A percentile compares a stretch with the other conserved stretches of the same genome.
These are phyloP conservation scores for Parotia lawesii DNA, from an alignment of 2,113 vertebrate species.

Conservation along the genomic window DNA sequence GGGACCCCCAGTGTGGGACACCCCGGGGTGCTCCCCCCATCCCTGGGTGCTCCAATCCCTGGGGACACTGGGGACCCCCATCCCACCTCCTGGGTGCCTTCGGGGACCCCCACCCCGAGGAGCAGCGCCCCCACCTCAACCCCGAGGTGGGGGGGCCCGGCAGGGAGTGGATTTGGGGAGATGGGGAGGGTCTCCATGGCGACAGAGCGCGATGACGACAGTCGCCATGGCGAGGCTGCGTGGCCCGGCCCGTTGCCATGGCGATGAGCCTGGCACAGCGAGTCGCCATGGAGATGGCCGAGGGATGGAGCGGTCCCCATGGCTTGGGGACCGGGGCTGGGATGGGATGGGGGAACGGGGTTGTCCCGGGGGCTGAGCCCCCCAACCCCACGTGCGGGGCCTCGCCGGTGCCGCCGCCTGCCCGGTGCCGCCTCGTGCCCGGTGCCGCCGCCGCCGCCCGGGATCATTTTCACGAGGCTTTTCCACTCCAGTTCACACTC, in stretches of 20 bases:
- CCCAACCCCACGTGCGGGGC: fast-evolving
- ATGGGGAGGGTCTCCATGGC: conserved; percentile 29
- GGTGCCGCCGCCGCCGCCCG: conserved; percentile 20
- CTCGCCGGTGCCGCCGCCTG: background rate
- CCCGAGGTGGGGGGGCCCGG: background rate
- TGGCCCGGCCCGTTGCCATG: conserved; percentile 54
- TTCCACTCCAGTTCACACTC: conserved; percentile 82
- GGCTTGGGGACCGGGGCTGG: background rate
- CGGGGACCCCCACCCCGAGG: background rate
- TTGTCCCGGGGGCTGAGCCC: background rate
- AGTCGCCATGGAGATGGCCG: conserved; percentile 67
- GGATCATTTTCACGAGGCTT: conserved; percentile 79
- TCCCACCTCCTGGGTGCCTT: fast-evolving
- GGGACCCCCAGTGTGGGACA: background rate
- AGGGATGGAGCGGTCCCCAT: conserved; percentile 50
- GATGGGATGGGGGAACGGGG: background rate
- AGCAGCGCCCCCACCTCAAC: background rate
- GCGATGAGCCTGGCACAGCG: conserved; percentile 42
- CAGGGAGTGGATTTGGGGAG: background rate
- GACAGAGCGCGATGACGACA: conserved; percentile 56
- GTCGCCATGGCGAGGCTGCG: conserved; percentile 55
- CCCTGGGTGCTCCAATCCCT: background rate
- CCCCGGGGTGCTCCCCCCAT: background rate
- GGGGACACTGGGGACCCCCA: background rate
- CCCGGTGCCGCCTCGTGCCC: background rate